Evolutionary conservation across 2,797 vertebrate species (phyloP).

Genomic region (Tangara arthus): DNA sequence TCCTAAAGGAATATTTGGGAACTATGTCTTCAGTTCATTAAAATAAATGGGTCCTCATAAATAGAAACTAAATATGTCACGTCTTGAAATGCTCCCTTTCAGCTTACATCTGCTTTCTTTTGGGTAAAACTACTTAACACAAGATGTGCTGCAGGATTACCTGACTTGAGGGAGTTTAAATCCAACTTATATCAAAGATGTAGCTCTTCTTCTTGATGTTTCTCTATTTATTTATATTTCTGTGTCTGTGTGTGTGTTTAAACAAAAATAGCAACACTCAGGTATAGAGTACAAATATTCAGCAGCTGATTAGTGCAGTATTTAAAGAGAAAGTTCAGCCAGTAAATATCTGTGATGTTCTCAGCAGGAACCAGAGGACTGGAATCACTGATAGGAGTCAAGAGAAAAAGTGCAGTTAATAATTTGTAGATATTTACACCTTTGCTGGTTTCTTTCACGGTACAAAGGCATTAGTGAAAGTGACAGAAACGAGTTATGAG

Average conservation of each 20-base stretch:
- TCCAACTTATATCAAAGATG: not conserved
- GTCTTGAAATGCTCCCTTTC: not conserved
- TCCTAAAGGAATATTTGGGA: not conserved
- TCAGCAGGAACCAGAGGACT: not conserved
- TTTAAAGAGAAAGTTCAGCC: not conserved
- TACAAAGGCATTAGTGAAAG: constrained; percentile 70
- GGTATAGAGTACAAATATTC: not conserved
- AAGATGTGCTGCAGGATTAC: not conserved
- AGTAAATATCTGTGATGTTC: constrained; percentile 3
- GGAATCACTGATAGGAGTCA: not conserved
- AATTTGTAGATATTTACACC: constrained; percentile 66
- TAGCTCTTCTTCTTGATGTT: not conserved
- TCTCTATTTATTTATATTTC: not conserved
- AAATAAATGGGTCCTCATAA: not conserved
- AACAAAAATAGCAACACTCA: not conserved
- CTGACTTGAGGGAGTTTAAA: not conserved
- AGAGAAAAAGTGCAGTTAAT: constrained; percentile 41
- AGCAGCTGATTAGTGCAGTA: not conserved
- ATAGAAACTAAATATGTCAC: not conserved
- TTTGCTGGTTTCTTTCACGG: constrained; percentile 45
- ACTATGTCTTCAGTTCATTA: accelerated
- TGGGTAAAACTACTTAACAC: not conserved
- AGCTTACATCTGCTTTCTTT: not conserved
- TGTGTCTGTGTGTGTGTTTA: not conserved
- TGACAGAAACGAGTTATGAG: constrained; percentile 71